Percentiles rank a stretch among this genome's conserved stretches.
Evolutionary conservation across 2,797 vertebrate genomes (phyloP).

Genomic region (Peromyscus attwateri): DNA sequence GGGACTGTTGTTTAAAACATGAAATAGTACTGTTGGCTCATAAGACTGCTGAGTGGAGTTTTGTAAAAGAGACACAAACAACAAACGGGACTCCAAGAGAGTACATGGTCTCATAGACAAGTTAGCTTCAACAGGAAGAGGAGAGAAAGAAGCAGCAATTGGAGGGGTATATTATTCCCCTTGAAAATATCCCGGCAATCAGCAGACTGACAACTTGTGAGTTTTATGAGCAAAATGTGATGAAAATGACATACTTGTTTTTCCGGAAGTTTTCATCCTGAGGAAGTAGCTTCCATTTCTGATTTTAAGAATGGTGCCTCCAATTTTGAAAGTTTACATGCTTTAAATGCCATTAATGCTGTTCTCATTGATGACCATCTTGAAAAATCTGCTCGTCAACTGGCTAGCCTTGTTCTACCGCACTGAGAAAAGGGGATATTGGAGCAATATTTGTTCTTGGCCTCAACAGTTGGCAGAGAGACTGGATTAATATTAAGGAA

Average conservation of each 20-base stretch:
- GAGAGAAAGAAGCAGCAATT: background rate
- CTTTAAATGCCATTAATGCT: background rate
- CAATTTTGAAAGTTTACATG: background rate
- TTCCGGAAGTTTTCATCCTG: background rate
- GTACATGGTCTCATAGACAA: background rate
- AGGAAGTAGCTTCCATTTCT: background rate
- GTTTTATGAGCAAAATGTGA: background rate
- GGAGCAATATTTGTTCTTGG: background rate
- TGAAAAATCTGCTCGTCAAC: background rate
- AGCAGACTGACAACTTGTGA: background rate
- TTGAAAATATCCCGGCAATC: background rate
- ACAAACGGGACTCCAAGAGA: background rate
- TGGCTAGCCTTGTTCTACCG: background rate
- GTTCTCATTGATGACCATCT: background rate
- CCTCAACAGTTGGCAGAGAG: background rate
- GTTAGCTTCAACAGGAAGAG: background rate
- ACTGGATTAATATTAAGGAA: background rate
- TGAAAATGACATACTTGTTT: background rate
- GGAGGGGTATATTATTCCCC: background rate
- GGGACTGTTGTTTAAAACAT: background rate
- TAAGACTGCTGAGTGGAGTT: background rate
- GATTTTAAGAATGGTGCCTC: background rate
- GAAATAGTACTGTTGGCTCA: background rate
- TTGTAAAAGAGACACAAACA: background rate
- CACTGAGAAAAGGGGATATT: background rate